These are phyloP conservation scores for Rhinogobius similis DNA, from an alignment of 2,113 vertebrate species.

Conservation along the genomic window DNA sequence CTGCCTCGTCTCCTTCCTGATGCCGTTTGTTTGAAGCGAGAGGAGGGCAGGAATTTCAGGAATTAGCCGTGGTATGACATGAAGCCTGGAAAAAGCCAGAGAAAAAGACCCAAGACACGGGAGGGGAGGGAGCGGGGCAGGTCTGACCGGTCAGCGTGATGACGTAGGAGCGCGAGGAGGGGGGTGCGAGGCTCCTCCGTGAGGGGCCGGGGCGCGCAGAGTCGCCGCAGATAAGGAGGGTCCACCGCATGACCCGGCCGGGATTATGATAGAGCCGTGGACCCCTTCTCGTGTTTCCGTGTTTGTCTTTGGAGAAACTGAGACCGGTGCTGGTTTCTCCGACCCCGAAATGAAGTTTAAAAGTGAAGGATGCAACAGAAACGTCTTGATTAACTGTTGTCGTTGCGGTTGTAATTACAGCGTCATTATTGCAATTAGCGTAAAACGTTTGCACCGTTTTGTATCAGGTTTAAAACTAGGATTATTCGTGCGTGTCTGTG, in stretches of 20 bases:
- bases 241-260: slow-evolving; percentile 2
- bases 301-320: slow-evolving; percentile 3
- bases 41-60: slow-evolving; percentile 81
- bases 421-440: too few species aligned
- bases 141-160: slow-evolving; percentile 66
- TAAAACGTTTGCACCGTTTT: too few species aligned
- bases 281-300: not conserved
- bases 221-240: not conserved
- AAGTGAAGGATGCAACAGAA: not conserved
- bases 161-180: slow-evolving; percentile 39
- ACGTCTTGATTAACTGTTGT: too few species aligned
- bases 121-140: slow-evolving; percentile 48
- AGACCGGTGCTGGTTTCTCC: not conserved
- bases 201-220: slow-evolving; percentile 28
- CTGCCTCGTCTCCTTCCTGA: slow-evolving; percentile 61
- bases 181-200: slow-evolving; percentile 14
- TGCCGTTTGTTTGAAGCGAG: slow-evolving; percentile 72
- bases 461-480: too few species aligned
- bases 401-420: too few species aligned
- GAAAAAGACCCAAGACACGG: slow-evolving; percentile 64
- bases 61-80: slow-evolving; percentile 81
- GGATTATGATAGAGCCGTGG: not conserved
- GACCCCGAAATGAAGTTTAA: not conserved
- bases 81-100: slow-evolving; percentile 76
- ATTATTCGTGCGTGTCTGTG: too few species aligned